A percentile compares a stretch with the other conserved stretches of the same genome.
Conservation (phyloP, 2,113 vertebrate genomes). For the Chascanopsetta lugubris region DNA sequence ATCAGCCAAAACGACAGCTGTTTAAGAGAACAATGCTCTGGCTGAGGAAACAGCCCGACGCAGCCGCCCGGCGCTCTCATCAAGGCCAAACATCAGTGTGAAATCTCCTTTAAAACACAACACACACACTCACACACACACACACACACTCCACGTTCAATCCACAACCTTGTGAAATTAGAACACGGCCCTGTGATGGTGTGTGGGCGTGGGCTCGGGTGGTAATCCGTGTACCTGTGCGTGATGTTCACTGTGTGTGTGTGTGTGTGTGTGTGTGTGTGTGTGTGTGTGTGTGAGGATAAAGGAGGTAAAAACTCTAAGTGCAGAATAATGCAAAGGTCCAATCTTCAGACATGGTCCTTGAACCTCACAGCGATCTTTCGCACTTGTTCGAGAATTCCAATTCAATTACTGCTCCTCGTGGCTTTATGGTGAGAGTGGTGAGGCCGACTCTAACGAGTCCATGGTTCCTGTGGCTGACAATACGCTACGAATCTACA, state of each 20-base stretch:
- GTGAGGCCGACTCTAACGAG: no score
- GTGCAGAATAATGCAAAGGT: conserved; percentile 31
- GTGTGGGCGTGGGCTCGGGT: conserved; percentile 24
- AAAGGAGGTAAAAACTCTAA: conserved; percentile 6
- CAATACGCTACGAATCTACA: no score
- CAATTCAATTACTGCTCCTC: no score
- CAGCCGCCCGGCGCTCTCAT: conserved; percentile 68
- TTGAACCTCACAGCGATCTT: no score
- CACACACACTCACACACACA: no score
- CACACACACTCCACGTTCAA: conserved; percentile 42
- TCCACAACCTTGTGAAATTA: conserved; percentile 50
- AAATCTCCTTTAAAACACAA: conserved; percentile 57
- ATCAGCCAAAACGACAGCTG: conserved; percentile 84
- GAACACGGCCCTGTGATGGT: conserved; percentile 15
- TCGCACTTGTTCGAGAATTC: no score
- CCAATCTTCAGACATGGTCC: no score
- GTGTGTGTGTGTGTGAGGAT: conserved; percentile 37
- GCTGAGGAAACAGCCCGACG: conserved; percentile 65
- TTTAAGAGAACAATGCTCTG: conserved; percentile 81
- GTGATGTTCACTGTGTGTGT: conserved; percentile 26
- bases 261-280: conserved; percentile 45
- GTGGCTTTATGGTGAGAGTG: no score
- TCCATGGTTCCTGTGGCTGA: no score
- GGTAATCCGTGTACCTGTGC: conserved; percentile 38
- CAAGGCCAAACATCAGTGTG: conserved; percentile 73